phyloP scores from a whole-genome alignment of 2,888 invertebrate species.

The Athetis lepigone region DNA sequence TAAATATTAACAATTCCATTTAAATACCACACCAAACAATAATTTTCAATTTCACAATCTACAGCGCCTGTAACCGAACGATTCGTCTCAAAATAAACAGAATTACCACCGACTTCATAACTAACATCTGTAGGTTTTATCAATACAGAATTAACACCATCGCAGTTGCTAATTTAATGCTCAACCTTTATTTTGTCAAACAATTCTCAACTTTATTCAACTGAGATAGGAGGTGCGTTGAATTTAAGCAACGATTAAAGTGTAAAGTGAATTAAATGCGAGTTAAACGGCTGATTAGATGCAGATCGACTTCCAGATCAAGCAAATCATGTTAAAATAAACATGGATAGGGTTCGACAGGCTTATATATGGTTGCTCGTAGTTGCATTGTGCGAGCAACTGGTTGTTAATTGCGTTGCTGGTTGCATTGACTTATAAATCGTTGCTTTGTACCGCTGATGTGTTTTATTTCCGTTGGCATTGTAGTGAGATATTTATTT shows the following conservation, averaged over 20 bases:
- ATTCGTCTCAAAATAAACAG: conserved; percentile 55
- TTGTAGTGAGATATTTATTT: conserved; percentile 49
- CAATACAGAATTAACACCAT: conserved; percentile 61
- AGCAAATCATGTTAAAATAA: conserved; percentile 73
- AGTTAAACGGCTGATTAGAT: conserved; percentile 68
- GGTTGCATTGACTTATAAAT: conserved; percentile 57
- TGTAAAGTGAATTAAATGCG: conserved; percentile 54
- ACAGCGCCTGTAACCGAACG: conserved; percentile 34
- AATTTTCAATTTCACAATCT: conserved; percentile 34
- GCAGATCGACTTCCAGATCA: conserved; percentile 67
- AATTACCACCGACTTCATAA: conserved; percentile 50
- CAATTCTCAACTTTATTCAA: conserved; percentile 7
- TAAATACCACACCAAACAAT: conserved; percentile 7
- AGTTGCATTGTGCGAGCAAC: conserved; percentile 42
- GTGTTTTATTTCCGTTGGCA: conserved; percentile 58
- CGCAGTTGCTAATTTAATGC: conserved; percentile 40
- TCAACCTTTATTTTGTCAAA: not conserved
- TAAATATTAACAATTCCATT: conserved; percentile 5
- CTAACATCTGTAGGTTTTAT: conserved; percentile 55
- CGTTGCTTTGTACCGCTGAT: conserved; percentile 58
- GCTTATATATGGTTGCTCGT: conserved; percentile 46
- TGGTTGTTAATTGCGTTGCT: conserved; percentile 54
- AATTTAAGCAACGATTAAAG: conserved; percentile 25
- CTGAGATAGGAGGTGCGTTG: not conserved
- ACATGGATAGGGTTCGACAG: conserved; percentile 66